Percentiles rank a stretch among this genome's conserved stretches.
Conservation (phyloP, 2,888 invertebrate genomes). For the Cryptus armator region DNA sequence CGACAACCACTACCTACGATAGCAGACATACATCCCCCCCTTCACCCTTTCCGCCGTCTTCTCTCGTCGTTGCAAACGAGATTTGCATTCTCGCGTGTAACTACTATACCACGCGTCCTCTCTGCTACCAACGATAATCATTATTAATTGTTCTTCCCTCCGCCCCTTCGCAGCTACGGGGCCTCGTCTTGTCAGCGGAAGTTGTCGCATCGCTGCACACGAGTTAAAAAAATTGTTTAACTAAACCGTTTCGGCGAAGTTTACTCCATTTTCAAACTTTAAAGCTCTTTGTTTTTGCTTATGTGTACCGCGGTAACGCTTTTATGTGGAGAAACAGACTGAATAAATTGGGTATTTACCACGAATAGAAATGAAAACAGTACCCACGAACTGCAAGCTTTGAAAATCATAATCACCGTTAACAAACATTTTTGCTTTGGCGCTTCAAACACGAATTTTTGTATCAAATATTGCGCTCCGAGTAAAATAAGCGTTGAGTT, state of each 20-base stretch:
- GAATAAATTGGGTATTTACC: no score
- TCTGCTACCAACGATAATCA: conserved; percentile 54
- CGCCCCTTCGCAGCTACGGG: background rate
- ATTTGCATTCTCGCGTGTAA: conserved; percentile 58
- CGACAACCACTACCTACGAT: conserved; percentile 28
- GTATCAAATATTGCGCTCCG: no score
- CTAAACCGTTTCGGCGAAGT: background rate
- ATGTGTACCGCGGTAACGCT: background rate
- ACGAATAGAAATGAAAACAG: no score
- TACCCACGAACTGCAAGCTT: no score
- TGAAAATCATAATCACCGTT: no score
- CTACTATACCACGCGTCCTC: conserved; percentile 24
- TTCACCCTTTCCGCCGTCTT: conserved; percentile 34
- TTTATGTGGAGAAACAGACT: background rate
- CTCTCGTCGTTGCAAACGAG: conserved; percentile 42
- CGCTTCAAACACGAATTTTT: no score
- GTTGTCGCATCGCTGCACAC: background rate
- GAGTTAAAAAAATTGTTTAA: background rate
- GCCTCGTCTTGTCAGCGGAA: background rate
- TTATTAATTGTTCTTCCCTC: conserved; percentile 54
- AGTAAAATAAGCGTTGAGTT: no score
- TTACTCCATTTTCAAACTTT: background rate
- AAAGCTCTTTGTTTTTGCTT: background rate
- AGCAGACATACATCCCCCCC: conserved; percentile 21
- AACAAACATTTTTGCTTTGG: no score